Conservation (phyloP, 2,888 invertebrate species). For the Adela reaumurella region DNA sequence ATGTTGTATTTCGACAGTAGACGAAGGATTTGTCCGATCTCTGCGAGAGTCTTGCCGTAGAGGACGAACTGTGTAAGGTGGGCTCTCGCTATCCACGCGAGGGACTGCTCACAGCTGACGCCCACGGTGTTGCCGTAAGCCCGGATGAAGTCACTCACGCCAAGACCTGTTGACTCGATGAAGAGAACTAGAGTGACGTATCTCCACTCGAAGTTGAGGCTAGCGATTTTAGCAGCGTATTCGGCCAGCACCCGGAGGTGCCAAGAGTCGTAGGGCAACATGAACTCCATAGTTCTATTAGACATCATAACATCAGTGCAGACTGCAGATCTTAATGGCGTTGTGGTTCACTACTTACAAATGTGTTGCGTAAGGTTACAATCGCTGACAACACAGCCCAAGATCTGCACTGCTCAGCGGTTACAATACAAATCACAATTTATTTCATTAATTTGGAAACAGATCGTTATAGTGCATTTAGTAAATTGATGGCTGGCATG, state of each 20-base stretch:
- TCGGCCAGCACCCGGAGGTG: constrained; percentile 16
- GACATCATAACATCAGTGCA: background rate
- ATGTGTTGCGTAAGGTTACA: too few species aligned
- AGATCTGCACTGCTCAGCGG: too few species aligned
- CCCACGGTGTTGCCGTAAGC: constrained; percentile 23
- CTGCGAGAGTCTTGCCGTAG: background rate
- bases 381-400: too few species aligned
- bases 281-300: background rate
- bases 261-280: background rate
- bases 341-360: background rate
- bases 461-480: background rate
- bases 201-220: constrained; percentile 28
- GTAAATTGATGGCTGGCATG: background rate
- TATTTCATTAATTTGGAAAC: background rate
- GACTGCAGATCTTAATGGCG: background rate
- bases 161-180: constrained; percentile 24
- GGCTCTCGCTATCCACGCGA: background rate
- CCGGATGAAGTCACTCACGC: constrained; percentile 18
- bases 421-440: too few species aligned
- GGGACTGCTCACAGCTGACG: constrained; percentile 17
- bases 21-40: background rate
- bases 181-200: constrained; percentile 29
- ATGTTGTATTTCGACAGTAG: background rate
- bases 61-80: background rate
- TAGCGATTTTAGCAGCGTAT: constrained; percentile 27